phyloP scores from a whole-genome alignment of 2,113 vertebrate species.

The Cairina moschata region DNA sequence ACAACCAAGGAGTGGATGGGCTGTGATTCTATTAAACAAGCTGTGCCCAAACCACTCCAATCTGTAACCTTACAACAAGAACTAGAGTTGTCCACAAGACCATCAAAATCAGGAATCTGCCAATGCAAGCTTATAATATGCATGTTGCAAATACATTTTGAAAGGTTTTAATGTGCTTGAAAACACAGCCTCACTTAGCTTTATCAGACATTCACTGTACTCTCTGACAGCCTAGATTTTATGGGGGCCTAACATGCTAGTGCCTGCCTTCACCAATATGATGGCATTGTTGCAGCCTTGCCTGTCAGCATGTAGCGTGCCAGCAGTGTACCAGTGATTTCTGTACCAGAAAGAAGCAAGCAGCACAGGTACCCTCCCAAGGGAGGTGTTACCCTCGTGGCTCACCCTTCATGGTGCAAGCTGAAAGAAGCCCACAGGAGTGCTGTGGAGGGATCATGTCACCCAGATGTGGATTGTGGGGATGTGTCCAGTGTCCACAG shows the following conservation, averaged over 20 bases:
- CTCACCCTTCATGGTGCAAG: neutral
- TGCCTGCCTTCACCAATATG: neutral
- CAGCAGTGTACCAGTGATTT: neutral
- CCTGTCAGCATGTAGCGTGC: no score
- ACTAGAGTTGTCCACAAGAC: neutral
- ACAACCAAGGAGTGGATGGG: neutral
- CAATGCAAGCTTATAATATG: neutral
- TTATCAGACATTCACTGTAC: neutral
- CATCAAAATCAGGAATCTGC: neutral
- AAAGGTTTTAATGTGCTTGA: neutral
- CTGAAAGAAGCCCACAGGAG: neutral
- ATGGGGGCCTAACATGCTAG: neutral
- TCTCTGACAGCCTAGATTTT: neutral
- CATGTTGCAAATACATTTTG: neutral
- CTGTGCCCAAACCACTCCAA: neutral
- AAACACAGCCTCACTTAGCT: neutral
- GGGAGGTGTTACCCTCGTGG: neutral
- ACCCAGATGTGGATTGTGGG: neutral
- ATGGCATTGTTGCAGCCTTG: fast-evolving
- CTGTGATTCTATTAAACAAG: neutral
- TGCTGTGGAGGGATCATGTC: neutral
- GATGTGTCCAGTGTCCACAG: neutral
- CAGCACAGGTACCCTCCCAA: neutral
- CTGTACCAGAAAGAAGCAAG: neutral
- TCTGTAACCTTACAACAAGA: neutral